These are phyloP conservation scores for Lepisosteus osseus DNA, from an alignment of 2,113 vertebrate genomes.

Conservation along the genomic window DNA sequence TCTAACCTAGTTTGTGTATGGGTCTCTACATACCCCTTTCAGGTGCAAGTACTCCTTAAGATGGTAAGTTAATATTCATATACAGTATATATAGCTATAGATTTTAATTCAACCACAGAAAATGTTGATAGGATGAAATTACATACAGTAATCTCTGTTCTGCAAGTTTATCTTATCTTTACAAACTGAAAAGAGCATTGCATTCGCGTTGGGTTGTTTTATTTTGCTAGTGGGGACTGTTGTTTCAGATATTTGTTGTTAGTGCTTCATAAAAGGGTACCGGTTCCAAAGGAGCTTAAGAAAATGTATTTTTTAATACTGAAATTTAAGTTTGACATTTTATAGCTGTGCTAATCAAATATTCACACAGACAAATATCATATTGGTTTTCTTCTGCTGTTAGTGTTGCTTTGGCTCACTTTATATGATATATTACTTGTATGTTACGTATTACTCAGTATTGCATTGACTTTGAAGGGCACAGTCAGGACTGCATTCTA, in stretches of 20 bases:
- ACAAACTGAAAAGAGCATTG: too few species aligned
- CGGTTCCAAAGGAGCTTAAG: neutral
- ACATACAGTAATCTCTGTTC: too few species aligned
- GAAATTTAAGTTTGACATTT: neutral
- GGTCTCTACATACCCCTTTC: constrained; percentile 45
- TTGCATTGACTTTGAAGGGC: constrained; percentile 25
- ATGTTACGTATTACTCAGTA: neutral
- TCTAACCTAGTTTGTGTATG: constrained; percentile 56
- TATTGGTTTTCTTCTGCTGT: constrained; percentile 5
- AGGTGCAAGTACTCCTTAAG: constrained; percentile 50
- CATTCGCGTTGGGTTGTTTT: too few species aligned
- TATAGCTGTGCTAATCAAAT: neutral
- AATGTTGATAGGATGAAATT: too few species aligned
- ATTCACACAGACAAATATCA: neutral
- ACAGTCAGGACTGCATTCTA: constrained; percentile 19
- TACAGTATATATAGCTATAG: neutral
- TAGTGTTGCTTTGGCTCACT: constrained; percentile 7
- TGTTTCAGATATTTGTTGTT: too few species aligned
- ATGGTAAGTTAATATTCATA: constrained; percentile 59
- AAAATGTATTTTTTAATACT: neutral
- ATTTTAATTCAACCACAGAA: neutral
- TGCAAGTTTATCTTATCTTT: too few species aligned
- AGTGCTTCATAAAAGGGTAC: too few species aligned
- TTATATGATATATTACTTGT: constrained; percentile 8
- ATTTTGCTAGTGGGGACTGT: too few species aligned